Evolutionary conservation across 2,113 vertebrate species (phyloP), one percentile per base, ranked within the genome.

Genomic region (Lophius piscatorius): DNA sequence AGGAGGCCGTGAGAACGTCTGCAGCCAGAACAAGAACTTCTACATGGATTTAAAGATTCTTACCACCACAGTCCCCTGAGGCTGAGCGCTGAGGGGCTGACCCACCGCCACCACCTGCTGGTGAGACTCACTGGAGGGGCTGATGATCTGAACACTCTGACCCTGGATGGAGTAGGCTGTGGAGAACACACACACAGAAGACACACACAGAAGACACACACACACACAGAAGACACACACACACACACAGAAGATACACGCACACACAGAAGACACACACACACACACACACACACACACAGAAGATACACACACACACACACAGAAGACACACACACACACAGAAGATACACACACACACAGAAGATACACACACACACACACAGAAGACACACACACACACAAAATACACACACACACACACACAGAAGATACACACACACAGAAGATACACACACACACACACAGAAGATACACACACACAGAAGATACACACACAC

Each of bases 51-150:
- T 49, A 23, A 20, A 38, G 11, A 28, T 44, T 44, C 88, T 93
- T 90, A 99, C 97, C 97, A 99, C 96, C 47, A 99, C 98, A 18
- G 97, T 99, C 77, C 98, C 96, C 78, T 99, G 98, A 26, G 95
- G 94, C 74, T 99, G 97, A 20, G 95, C 89, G 23, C 93, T 93
- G 54, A 99, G 91, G 0, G 98, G 98, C 14, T 99, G 98, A 21
- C 98, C 98, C 38, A 99, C 95, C 39, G 96, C 97, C 68, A 99
- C 98, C 81, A 99, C 97, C 81, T 99, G 98, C 88, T 99, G 98
- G 75, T 99, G 98, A 75, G 97, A 99, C 35, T 99, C 98, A 48
- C 97, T 98, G 45, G 98, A 97, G 17, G 97, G 97, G 87, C 97
- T 99, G 87, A 98, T 97, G 84, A 98, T 98, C 90, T 96, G 95